phyloP scores from a whole-genome alignment of 2,797 vertebrate genomes.

The Pipistrellus pygmaeus region DNA sequence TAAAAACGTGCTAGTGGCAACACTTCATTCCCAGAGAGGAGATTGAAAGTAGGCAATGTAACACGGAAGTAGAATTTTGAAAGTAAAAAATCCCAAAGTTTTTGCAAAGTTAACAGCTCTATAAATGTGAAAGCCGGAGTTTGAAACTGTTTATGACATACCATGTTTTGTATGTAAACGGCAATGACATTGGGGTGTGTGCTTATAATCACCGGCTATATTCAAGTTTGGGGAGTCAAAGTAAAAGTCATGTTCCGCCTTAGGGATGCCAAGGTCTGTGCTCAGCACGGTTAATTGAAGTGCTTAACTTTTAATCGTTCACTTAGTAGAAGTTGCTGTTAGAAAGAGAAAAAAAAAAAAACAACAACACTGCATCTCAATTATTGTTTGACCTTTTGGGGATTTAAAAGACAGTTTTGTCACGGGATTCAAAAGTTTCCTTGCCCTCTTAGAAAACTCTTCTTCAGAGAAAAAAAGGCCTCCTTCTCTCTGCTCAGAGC shows the following conservation, averaged over 20 bases:
- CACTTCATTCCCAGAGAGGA: neutral
- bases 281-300: constrained; percentile 75
- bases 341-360: constrained; percentile 61
- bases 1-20: neutral
- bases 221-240: constrained; percentile 67
- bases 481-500: constrained; percentile 72
- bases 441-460: constrained; percentile 53
- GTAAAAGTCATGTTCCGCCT: constrained; percentile 70
- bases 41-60: neutral
- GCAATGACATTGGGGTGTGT: neutral
- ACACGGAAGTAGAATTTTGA: neutral
- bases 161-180: constrained; percentile 65
- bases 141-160: constrained; percentile 34
- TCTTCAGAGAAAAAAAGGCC: constrained; percentile 66
- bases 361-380: constrained; percentile 64
- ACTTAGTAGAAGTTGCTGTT: constrained; percentile 55
- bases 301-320: constrained; percentile 75
- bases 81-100: neutral
- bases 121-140: constrained; percentile 8
- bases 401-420: constrained; percentile 77
- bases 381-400: constrained; percentile 76
- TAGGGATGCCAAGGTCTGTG: constrained; percentile 62
- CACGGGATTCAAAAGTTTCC: constrained; percentile 59
- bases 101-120: constrained; percentile 7
- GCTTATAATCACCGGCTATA: constrained; percentile 52